phyloP scores from a whole-genome alignment of 2,113 vertebrate genomes.

The Dicrurus megarhynchus region DNA sequence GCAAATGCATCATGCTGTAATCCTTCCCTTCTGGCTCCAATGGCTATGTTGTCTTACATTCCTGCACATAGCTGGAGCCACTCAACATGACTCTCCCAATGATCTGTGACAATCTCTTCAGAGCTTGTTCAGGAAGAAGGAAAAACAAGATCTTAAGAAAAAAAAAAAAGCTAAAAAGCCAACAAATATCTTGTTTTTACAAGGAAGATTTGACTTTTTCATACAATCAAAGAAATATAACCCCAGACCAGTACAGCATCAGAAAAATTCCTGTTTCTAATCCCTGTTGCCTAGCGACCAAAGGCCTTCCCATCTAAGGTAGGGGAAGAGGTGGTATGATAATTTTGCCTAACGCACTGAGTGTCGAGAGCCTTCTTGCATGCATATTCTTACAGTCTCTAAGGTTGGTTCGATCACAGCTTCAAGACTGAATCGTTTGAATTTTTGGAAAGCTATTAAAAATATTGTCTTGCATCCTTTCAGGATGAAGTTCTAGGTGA shows the following conservation, averaged over 20 bases:
- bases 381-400: not conserved
- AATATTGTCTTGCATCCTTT: not conserved
- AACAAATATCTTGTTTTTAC: not conserved
- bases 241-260: not conserved
- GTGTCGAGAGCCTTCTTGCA: not conserved
- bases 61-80: constrained; percentile 27
- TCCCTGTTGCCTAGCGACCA: constrained; percentile 38
- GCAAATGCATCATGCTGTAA: constrained; percentile 51
- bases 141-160: not conserved
- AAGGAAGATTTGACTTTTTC: not conserved
- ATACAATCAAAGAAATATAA: constrained; percentile 6
- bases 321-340: not conserved
- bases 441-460: not conserved
- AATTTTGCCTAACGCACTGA: not conserved
- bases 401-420: not conserved
- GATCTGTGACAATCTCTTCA: not conserved
- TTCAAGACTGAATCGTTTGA: not conserved
- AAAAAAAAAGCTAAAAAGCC: not conserved
- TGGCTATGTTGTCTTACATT: constrained; percentile 43
- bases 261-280: not conserved
- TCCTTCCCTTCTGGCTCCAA: constrained; percentile 20
- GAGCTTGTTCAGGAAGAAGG: constrained; percentile 21
- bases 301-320: constrained; percentile 2
- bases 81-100: not conserved
- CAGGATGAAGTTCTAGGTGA: not conserved